These are phyloP conservation scores for Aramus guarauna DNA, from an alignment of 2,113 vertebrate species.

Conservation along the genomic window DNA sequence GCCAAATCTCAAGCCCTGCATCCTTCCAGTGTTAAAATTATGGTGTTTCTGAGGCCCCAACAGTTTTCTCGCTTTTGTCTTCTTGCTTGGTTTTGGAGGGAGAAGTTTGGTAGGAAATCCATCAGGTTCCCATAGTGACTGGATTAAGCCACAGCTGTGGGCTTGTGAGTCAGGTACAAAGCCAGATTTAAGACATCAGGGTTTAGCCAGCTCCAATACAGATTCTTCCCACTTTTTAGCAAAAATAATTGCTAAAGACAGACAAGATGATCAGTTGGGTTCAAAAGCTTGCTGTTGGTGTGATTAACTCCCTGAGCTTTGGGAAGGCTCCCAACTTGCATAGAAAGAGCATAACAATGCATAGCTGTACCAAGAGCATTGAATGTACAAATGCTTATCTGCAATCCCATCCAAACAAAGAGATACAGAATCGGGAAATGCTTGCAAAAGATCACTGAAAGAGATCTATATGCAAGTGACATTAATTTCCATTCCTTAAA, in stretches of 20 bases:
- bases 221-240: not conserved
- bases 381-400: not conserved
- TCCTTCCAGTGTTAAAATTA: not conserved
- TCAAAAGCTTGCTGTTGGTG: not conserved
- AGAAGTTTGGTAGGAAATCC: not conserved
- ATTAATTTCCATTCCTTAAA: slow-evolving; percentile 16
- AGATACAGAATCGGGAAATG: not conserved
- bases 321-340: not conserved
- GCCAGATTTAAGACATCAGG: not conserved
- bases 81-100: not conserved
- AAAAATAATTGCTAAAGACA: not conserved
- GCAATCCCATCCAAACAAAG: not conserved
- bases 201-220: not conserved
- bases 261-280: not conserved
- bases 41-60: not conserved
- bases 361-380: not conserved
- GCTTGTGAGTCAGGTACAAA: not conserved
- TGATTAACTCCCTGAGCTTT: not conserved
- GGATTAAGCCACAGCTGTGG: not conserved
- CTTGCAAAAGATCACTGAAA: not conserved
- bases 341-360: not conserved
- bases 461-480: not conserved
- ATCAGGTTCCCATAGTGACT: not conserved
- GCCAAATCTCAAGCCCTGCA: not conserved
- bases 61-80: not conserved